Percentiles rank a stretch among this genome's conserved stretches.
These are phyloP conservation scores for Lycaena phlaeas DNA, from an alignment of 2,888 invertebrate genomes.

Conservation along the genomic window DNA sequence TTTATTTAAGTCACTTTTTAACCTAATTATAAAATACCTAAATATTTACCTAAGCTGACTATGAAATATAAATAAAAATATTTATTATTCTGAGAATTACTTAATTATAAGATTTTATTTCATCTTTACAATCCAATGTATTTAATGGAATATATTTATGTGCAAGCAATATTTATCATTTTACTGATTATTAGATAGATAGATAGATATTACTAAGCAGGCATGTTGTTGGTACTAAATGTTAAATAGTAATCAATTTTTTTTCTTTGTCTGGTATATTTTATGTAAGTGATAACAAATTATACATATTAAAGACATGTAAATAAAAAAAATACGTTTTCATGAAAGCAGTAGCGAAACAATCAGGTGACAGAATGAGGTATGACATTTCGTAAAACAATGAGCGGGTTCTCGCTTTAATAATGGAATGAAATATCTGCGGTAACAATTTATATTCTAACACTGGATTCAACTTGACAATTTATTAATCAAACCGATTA, in stretches of 20 bases:
- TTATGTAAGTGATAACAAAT: too few species aligned
- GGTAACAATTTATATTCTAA: constrained; percentile 71
- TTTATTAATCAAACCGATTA: constrained; percentile 74
- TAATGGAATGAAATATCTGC: constrained; percentile 70
- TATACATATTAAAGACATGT: background rate
- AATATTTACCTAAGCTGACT: background rate
- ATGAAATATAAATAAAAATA: too few species aligned
- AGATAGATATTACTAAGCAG: too few species aligned
- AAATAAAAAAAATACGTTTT: constrained; percentile 6
- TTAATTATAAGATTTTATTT: too few species aligned
- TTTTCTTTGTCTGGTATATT: too few species aligned
- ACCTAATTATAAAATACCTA: background rate
- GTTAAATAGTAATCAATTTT: too few species aligned
- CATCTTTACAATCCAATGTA: too few species aligned
- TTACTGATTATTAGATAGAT: too few species aligned
- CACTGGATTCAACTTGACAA: constrained; percentile 71
- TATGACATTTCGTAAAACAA: constrained; percentile 70
- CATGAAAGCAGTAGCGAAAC: constrained; percentile 33
- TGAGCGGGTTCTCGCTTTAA: constrained; percentile 57
- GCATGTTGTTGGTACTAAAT: too few species aligned
- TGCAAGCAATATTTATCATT: too few species aligned
- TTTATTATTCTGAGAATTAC: too few species aligned
- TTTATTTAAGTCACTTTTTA: background rate
- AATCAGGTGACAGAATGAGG: constrained; percentile 69
- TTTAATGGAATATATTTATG: too few species aligned